Base-by-base conservation (phyloP, 2,888 invertebrate genomes). In the Zygothrica quintamaculata region DNA sequence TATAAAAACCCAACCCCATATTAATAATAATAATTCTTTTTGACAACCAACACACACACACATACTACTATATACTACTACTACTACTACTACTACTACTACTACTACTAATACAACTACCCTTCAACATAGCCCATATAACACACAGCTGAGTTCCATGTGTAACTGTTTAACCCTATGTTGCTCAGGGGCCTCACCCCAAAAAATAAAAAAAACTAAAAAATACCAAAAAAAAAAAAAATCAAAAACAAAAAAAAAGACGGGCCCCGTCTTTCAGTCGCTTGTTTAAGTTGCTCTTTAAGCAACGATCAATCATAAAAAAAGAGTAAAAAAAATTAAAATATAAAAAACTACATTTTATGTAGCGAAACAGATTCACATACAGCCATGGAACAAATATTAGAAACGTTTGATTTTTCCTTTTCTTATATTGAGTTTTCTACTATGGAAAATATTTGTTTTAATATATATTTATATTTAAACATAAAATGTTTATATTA, bases 231-330 rank as follows among this genome's bases (percentile, higher is more conserved):
- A n/a, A n/a, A n/a, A n/a, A n/a, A n/a, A n/a, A n/a, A n/a, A n/a
- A n/a, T n/a, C n/a, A n/a, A n/a, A 9, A 29, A 9, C 29, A 9
- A 29, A 9, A 16, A 39, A 36, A 12, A 26, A 31, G 3, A 9
- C 12, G 25, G 9, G 16, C 25, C 37, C 47, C 36, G 67, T 53
- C 70, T 46, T 33, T 18, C 48, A n/a, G n/a, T n/a, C n/a, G n/a
- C n/a, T 37, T 53, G 57, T 36, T 69, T 58, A 61, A 73, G 57
- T 62, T 73, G 65, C 78, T 76, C 71, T 78, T 79, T 68, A 66
- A 60, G 65, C 79, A 75, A 68, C 79, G 77, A 82, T 80, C 79
- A 80, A 80, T 80, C 79, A 78, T 75, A 56, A 43, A 43, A 36
- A 44, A 55, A 8, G 43, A 29, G 22, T 12, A 25, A 15, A 34